A percentile compares a stretch with the other conserved stretches of the same genome.
Evolutionary conservation across 2,888 invertebrate species (phyloP).

Genomic region (Nineta flava): DNA sequence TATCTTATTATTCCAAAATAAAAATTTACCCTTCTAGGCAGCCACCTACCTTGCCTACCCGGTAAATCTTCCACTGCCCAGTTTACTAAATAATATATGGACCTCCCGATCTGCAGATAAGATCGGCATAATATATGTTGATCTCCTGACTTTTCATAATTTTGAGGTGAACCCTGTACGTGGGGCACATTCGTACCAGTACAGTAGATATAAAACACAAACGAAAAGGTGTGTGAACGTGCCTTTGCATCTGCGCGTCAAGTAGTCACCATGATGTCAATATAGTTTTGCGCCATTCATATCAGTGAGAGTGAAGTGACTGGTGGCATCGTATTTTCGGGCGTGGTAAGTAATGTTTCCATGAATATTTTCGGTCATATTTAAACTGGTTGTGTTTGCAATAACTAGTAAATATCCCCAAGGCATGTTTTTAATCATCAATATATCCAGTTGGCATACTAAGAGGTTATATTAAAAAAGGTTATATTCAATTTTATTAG

Average conservation of each 20-base stretch:
- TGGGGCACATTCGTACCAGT: not conserved
- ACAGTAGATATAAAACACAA: not conserved
- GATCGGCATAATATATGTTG: too few relatives aligned
- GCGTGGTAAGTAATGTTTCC: not conserved
- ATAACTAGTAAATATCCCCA: not conserved
- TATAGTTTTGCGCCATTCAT: not conserved
- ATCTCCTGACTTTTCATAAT: too few relatives aligned
- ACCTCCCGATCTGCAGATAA: too few relatives aligned
- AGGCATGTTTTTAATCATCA: not conserved
- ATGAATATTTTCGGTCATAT: not conserved
- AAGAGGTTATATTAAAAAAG: not conserved
- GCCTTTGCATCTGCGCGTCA: not conserved
- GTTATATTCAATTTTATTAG: not conserved
- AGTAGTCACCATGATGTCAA: not conserved
- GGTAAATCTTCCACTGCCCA: too few relatives aligned
- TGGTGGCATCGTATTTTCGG: not conserved
- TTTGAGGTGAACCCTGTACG: too few relatives aligned
- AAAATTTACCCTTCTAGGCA: too few relatives aligned
- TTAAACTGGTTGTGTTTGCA: too few relatives aligned
- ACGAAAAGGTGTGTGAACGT: not conserved
- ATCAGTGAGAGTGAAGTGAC: not conserved
- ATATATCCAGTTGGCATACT: not conserved
- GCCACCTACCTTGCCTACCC: too few relatives aligned
- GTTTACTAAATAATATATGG: too few relatives aligned
- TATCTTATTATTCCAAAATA: too few relatives aligned